phyloP scores from a whole-genome alignment of 2,888 invertebrate genomes.

The Thymelicus acteon region DNA sequence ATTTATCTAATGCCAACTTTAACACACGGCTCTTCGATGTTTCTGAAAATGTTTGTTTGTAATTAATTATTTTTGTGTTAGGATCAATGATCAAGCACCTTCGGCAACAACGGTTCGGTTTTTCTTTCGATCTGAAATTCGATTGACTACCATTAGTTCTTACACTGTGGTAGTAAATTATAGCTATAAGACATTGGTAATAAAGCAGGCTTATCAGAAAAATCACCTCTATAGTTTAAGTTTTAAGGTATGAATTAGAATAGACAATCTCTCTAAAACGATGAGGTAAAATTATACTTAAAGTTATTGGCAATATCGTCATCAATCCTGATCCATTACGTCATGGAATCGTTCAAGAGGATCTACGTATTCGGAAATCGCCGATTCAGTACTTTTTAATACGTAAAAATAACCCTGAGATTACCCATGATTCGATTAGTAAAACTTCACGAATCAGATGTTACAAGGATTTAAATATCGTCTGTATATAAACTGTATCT shows the following conservation, averaged over 20 bases:
- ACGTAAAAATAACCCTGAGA: not conserved
- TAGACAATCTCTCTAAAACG: not conserved
- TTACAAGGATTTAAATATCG: not conserved
- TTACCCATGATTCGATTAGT: not conserved
- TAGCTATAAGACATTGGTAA: not conserved
- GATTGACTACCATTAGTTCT: too few relatives aligned
- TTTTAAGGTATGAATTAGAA: not conserved
- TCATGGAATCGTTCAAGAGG: not conserved
- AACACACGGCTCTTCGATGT: too few relatives aligned
- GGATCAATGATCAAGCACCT: too few relatives aligned
- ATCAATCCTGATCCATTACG: not conserved
- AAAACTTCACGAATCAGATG: not conserved
- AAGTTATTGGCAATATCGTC: not conserved
- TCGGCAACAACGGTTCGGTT: too few relatives aligned
- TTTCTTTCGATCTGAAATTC: too few relatives aligned
- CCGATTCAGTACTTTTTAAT: not conserved
- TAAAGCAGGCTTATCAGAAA: not conserved
- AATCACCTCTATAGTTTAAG: not conserved
- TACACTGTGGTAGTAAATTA: not conserved
- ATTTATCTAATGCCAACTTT: too few relatives aligned
- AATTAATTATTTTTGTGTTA: too few relatives aligned
- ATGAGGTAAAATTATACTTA: not conserved
- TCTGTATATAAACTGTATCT: not conserved
- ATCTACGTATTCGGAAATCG: not conserved
- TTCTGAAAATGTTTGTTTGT: too few relatives aligned